phyloP scores from a whole-genome alignment of 2,888 invertebrate genomes.

The Tetragonula carbonaria region DNA sequence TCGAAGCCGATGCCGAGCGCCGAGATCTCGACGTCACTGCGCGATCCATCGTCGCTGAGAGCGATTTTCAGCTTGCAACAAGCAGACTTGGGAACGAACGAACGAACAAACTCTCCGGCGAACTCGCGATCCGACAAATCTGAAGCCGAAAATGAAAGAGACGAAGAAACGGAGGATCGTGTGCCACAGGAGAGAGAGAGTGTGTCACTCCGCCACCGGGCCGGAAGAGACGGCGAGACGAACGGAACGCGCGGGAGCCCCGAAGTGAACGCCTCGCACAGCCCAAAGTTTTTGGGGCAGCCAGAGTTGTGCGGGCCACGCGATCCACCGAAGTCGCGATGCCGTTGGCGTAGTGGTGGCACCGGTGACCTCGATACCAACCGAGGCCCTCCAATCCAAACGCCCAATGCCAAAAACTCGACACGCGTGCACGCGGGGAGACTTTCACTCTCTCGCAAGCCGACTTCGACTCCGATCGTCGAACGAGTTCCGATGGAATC shows the following conservation, averaged over 20 bases:
- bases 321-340: conserved; percentile 73
- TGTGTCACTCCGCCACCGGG: too few relatives aligned
- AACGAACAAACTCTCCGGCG: too few relatives aligned
- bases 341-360: conserved; percentile 78
- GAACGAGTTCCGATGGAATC: too few relatives aligned
- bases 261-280: conserved; percentile 73
- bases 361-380: conserved; percentile 83
- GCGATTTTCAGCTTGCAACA: too few relatives aligned
- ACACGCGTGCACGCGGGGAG: conserved; percentile 65
- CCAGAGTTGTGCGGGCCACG: conserved; percentile 71
- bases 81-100: too few relatives aligned
- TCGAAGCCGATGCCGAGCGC: too few relatives aligned
- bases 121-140: too few relatives aligned
- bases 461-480: not conserved
- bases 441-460: conserved; percentile 73
- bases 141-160: too few relatives aligned
- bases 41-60: conserved; percentile 16
- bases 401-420: conserved; percentile 82
- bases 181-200: too few relatives aligned
- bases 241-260: conserved; percentile 57
- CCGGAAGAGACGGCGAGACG: conserved; percentile 68
- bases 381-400: conserved; percentile 79
- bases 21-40: conserved; percentile 11
- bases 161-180: too few relatives aligned
- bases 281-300: conserved; percentile 77